Conservation (phyloP, 2,113 vertebrate genomes). For the Protobothrops mucrosquamatus region DNA sequence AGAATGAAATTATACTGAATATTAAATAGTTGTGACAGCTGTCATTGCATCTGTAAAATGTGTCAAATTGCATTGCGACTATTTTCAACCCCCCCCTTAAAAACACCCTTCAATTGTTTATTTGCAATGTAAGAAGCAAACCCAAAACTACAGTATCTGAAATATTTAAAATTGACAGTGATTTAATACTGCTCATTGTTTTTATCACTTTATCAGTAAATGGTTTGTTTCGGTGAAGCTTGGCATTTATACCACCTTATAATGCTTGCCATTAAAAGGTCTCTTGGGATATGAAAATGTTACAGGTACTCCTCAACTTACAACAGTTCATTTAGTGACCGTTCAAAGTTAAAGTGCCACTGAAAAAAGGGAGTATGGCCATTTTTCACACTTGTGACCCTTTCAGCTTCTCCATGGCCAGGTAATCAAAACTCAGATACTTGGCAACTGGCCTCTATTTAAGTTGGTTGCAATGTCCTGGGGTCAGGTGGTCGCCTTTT, state of each 20-base stretch:
- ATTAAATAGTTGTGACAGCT: neutral
- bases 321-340: neutral
- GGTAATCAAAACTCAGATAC: neutral
- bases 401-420: neutral
- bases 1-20: neutral
- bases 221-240: neutral
- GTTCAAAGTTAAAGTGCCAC: neutral
- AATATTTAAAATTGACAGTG: neutral
- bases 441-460: neutral
- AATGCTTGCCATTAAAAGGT: conserved; percentile 31
- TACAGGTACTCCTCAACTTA: neutral
- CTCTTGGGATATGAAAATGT: conserved; percentile 27
- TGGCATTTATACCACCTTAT: conserved; percentile 53
- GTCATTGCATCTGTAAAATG: neutral
- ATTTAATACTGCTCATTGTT: neutral
- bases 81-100: neutral
- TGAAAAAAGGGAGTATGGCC: neutral
- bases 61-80: neutral
- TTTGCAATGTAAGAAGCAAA: neutral
- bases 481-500: neutral
- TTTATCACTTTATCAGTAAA: conserved; percentile 12
- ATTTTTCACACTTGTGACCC: neutral
- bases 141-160: rapidly evolving
- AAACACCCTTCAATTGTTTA: neutral
- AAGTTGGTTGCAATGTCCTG: neutral